These are phyloP conservation scores for Spongilla lacustris DNA, from an alignment of 37 sponge, comb jelly and placozoan species.

Conservation along the genomic window DNA sequence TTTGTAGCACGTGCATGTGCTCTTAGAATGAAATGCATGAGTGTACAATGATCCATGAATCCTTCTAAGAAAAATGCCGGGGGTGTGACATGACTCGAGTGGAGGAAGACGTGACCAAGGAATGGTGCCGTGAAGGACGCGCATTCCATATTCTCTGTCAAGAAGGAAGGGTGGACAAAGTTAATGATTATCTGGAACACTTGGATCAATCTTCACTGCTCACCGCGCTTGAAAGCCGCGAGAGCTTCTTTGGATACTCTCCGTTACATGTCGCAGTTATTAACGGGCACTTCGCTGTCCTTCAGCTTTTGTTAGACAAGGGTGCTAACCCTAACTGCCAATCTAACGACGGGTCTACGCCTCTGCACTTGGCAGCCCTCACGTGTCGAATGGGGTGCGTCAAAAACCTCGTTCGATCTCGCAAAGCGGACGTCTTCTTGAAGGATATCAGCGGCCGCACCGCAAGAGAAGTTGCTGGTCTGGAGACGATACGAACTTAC, in stretches of 20 bases:
- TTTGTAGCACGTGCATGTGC: too few relatives aligned
- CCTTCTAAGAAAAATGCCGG: too few relatives aligned
- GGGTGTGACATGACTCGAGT: too few relatives aligned
- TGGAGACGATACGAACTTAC: constrained; percentile 33
- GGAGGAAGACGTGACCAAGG: too few relatives aligned
- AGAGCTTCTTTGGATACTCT: constrained; percentile 87
- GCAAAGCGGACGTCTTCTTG: constrained; percentile 57
- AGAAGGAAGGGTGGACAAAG: neutral
- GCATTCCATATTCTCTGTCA: too few relatives aligned
- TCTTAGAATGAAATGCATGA: too few relatives aligned
- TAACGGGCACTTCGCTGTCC: constrained; percentile 53
- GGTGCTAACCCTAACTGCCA: constrained; percentile 62
- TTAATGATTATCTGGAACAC: neutral
- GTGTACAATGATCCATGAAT: too few relatives aligned
- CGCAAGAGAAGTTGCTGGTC: constrained; percentile 67
- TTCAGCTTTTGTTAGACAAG: constrained; percentile 40
- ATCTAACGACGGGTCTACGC: constrained; percentile 84
- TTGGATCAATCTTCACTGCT: neutral
- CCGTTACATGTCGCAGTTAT: constrained; percentile 79
- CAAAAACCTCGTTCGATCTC: constrained; percentile 29
- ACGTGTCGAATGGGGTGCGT: constrained; percentile 74
- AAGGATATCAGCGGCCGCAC: constrained; percentile 74
- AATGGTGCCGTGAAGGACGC: too few relatives aligned
- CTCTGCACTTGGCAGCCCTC: constrained; percentile 81
- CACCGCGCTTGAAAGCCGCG: neutral